These are phyloP conservation scores for Sphaerophoria rueppellii DNA, from an alignment of 2,888 invertebrate species.

Conservation along the genomic window DNA sequence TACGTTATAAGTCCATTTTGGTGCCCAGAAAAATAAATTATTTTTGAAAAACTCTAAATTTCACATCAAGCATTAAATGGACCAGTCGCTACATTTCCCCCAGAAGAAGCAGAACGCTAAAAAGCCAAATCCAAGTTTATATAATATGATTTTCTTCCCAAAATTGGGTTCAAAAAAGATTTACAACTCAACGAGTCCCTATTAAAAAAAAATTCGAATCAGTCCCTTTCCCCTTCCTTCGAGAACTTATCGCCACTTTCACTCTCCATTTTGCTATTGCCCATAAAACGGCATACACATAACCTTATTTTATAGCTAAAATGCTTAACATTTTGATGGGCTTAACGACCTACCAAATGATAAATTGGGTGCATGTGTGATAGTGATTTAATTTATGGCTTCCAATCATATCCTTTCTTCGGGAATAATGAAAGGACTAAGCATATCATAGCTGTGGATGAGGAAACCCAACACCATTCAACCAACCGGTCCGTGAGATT, in stretches of 20 bases:
- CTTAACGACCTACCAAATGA: slow-evolving; percentile 62
- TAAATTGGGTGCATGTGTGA: slow-evolving; percentile 56
- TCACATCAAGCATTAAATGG: not conserved
- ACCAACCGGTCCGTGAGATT: slow-evolving; percentile 11
- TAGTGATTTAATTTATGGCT: slow-evolving; percentile 58
- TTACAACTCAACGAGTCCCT: not conserved
- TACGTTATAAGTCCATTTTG: not conserved
- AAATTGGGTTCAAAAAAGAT: not conserved
- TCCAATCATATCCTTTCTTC: slow-evolving; percentile 42
- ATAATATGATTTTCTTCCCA: not conserved
- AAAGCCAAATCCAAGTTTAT: not conserved
- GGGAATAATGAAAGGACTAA: slow-evolving; percentile 26
- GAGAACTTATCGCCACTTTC: not conserved
- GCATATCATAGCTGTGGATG: not conserved
- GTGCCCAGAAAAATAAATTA: not conserved
- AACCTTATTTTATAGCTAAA: not conserved
- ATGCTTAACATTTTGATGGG: slow-evolving; percentile 58
- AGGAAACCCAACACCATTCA: not conserved
- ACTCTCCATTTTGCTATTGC: not conserved
- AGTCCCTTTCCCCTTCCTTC: not conserved
- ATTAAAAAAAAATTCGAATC: not conserved
- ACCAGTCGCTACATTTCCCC: not conserved
- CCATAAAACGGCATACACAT: not conserved
- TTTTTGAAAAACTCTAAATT: not conserved
- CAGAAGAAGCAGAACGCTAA: not conserved